These are phyloP conservation scores for Spicauda simplicius DNA, from an alignment of 2,888 invertebrate species.

Conservation along the genomic window DNA sequence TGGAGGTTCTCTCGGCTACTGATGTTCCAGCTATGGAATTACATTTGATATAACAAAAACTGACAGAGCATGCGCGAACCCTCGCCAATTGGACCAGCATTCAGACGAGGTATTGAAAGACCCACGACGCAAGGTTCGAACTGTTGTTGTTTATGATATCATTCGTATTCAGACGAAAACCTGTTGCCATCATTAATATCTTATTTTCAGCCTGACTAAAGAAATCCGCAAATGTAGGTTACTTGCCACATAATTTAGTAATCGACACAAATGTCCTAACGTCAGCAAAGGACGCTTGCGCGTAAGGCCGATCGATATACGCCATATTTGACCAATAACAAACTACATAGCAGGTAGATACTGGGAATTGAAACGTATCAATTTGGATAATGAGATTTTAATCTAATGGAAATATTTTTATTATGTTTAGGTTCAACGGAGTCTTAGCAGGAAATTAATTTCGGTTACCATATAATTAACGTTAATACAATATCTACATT, in stretches of 20 bases:
- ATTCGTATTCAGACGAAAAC: background rate
- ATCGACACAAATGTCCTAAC: conserved; percentile 26
- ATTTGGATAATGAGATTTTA: conserved; percentile 34
- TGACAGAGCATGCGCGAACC: conserved; percentile 69
- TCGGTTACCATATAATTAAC: too few species aligned
- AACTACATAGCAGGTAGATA: conserved; percentile 17
- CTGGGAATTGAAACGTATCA: conserved; percentile 24
- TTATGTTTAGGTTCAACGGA: background rate
- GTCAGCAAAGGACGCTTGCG: conserved; percentile 69
- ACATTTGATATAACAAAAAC: conserved; percentile 55
- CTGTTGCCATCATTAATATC: conserved; percentile 13
- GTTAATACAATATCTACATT: too few species aligned
- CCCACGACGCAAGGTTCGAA: conserved; percentile 46
- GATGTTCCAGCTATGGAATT: conserved; percentile 60
- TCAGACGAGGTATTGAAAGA: conserved; percentile 55
- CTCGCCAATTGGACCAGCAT: conserved; percentile 71
- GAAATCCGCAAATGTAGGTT: background rate
- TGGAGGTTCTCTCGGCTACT: conserved; percentile 68
- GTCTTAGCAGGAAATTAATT: background rate
- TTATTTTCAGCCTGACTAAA: background rate
- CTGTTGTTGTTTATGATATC: conserved; percentile 39
- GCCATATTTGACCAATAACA: conserved; percentile 42
- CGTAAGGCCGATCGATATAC: conserved; percentile 69
- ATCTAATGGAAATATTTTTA: background rate
- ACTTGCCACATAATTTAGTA: conserved; percentile 19